Conservation (phyloP, 2,797 vertebrate species). For the Lithobates sylvaticus region DNA sequence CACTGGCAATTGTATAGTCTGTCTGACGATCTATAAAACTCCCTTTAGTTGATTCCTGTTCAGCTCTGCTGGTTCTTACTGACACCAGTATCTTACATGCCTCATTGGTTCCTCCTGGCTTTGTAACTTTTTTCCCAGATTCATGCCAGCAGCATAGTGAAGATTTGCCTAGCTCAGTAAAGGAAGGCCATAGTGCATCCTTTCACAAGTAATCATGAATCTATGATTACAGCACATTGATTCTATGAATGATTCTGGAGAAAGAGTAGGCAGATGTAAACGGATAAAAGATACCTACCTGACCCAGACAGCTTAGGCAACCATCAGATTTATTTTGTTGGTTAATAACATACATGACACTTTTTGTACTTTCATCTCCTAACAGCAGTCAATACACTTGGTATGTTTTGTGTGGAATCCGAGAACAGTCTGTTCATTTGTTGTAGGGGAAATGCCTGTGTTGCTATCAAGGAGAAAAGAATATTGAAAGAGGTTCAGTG, state of each 20-base stretch:
- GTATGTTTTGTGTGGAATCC: constrained; percentile 48
- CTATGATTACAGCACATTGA: not conserved
- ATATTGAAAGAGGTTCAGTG: constrained; percentile 52
- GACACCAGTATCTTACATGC: constrained; percentile 32
- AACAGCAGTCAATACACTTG: constrained; percentile 48
- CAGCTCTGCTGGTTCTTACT: constrained; percentile 29
- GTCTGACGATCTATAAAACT: not conserved
- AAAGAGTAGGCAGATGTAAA: constrained; percentile 21
- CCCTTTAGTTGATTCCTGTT: constrained; percentile 10
- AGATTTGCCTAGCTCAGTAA: not conserved
- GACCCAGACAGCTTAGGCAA: constrained; percentile 24
- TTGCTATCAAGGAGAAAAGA: constrained; percentile 56
- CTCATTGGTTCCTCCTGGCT: constrained; percentile 28
- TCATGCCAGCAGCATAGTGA: constrained; percentile 19
- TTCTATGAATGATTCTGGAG: not conserved
- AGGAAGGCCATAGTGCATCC: constrained; percentile 22
- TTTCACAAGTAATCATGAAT: not conserved
- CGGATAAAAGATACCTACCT: constrained; percentile 18
- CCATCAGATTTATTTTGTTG: constrained; percentile 36
- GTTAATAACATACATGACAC: constrained; percentile 43
- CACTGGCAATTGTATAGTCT: not conserved
- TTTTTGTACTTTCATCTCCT: constrained; percentile 39
- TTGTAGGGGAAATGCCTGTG: constrained; percentile 48
- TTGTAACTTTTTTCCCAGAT: constrained; percentile 36
- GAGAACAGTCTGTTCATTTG: constrained; percentile 52